Base-by-base conservation (phyloP, 2,888 invertebrate species). In the Torymus aiolomorphi region DNA sequence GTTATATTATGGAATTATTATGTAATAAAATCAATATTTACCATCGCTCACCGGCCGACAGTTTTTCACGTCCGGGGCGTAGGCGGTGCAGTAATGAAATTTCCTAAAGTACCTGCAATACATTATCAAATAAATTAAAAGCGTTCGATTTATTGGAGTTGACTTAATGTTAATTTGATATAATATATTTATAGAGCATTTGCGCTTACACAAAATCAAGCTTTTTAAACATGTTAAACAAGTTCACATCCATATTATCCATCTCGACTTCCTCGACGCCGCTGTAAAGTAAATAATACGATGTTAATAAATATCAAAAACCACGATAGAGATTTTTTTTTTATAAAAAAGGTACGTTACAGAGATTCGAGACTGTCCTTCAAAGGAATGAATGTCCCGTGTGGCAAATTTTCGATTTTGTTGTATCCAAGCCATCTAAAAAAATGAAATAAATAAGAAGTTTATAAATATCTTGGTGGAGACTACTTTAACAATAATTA, bases 41-140 rank as follows among this genome's bases (percentile, higher is more conserved):
- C 94, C 94, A 86, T 95, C 94, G 14, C 92, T 92, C 31, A 91
- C 90, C 0, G 94, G 94, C 52, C 90, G 91, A 84, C 94, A 94
- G 83, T 91, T 91, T 70, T 91, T 90, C 8, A 93, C 92, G 59
- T 90, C 89, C 0, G 93, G 93, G 0, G 93, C 93, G 87, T 92
- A 93, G 2, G 87, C 86, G 2, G 92, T 92, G 84, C 94, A 94
- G 86, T 93, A 94, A 83, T 92, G 91, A 86, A 94, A 94, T 63
- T 92, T 92, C 82, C 93, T 92, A 82, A 94, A 94, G 82, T 93
- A 92, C 51, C 92, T 92, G 83, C 14, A 87, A 86, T n/a, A 16
- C n/a, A 1, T 24, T 69, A 52, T 31, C 73, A 83, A 16, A 13
- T 54, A 31, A 31, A 31, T 31, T 5, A 31, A 31, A 3, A 31